Evolutionary conservation across 2,888 invertebrate genomes (phyloP), one percentile per base, ranked within the genome.

Genomic region (Isotomurus palustris): DNA sequence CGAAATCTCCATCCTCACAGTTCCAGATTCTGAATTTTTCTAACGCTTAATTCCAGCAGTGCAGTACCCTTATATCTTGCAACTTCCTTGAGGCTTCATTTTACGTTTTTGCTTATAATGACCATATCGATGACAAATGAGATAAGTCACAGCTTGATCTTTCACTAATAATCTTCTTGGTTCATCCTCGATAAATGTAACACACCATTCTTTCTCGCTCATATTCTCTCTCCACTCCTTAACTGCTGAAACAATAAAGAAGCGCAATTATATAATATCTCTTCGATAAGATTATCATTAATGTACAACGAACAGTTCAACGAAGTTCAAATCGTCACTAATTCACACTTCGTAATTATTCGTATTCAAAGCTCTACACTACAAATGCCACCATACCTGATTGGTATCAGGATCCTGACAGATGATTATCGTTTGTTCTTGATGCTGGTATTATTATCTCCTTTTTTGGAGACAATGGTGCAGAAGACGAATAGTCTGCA

Each of bases 11-110:
- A 61, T 63, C n/a, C 56, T 53, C 0, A 68, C 52, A 19, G 51
- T 54, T 4, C 62, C 64, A n/a, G 62, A 55, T 2, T 58, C 60
- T 36, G 67, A 51, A 48, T 67, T 65, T 40, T 64, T 70, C 19
- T 65, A 24, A 1, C 68, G 48, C 45, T 67, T 68, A 2, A 70
- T 68, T 10, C 69, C 69, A n/a, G 69, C 69, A 24, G 69, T 70
- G 35, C 69, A 70, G 47, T 70, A 67, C 0, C 68, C 68, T 14
- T 64, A 65, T 53, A 70, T 70, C 56, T 70, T 70, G 38, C 69
- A 70, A 29, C 68, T 68, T 21, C 70, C 70, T 51, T 70, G 70
- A 14, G 70, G 70, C 32, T 70, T 70, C 67, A 70, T 61, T 53
- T 62, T 68, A n/a, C 70, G 24, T 55, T 70, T 65, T 40, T 68